Evolutionary conservation across 1,140 invertebrate genomes (phyloP).

Genomic region (Ceratitis capitata): DNA sequence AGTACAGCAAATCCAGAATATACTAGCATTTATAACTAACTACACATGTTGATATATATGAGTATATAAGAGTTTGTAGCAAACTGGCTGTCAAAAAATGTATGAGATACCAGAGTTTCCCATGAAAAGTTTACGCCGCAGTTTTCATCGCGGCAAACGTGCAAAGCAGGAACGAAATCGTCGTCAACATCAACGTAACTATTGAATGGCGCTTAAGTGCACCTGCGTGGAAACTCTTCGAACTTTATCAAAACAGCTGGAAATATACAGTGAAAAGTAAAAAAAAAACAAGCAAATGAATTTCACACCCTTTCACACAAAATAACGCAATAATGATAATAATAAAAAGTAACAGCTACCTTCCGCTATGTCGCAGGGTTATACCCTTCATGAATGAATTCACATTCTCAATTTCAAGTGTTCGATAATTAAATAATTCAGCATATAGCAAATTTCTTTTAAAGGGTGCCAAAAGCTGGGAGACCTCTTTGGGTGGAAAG

Average conservation of each 20-base stretch:
- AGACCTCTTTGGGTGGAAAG: too few species aligned
- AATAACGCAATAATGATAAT: conserved; percentile 15
- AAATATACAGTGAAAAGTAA: background rate
- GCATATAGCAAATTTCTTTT: too few species aligned
- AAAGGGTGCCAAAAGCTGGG: too few species aligned
- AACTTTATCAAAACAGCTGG: conserved; percentile 32
- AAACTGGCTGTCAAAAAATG: background rate
- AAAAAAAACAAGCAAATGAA: background rate
- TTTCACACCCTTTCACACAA: background rate
- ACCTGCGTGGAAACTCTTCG: conserved; percentile 11
- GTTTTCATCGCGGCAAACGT: background rate
- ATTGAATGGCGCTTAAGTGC: conserved; percentile 32
- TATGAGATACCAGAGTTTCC: background rate
- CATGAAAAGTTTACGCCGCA: conserved; percentile 3
- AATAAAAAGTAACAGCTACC: too few species aligned
- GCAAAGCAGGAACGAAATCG: background rate
- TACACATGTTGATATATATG: background rate
- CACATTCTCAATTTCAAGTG: too few species aligned
- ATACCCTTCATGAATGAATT: too few species aligned
- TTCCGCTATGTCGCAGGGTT: too few species aligned
- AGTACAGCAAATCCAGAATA: too few species aligned
- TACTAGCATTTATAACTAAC: too few species aligned
- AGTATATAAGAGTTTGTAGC: background rate
- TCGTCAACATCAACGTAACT: background rate
- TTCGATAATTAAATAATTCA: too few species aligned